These are phyloP conservation scores for Porites lobata DNA, from an alignment of 92 coral and sea anemone genomes.

Conservation along the genomic window DNA sequence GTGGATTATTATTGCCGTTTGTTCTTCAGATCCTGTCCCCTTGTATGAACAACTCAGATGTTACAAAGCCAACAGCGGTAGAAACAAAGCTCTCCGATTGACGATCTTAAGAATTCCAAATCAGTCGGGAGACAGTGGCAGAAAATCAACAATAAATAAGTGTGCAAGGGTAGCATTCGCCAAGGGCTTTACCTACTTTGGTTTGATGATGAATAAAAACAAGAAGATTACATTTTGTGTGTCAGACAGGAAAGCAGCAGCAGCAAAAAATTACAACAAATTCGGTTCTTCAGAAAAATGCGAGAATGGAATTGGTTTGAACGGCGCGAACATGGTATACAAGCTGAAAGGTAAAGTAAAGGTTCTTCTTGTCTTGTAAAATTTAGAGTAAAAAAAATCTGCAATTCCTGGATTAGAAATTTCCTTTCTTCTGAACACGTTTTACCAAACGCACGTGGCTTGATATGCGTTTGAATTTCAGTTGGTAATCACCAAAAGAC, in stretches of 20 bases:
- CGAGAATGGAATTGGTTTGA: background rate
- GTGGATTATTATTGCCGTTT: background rate
- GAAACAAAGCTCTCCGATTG: background rate
- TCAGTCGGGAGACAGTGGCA: constrained; percentile 9
- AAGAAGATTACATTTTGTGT: background rate
- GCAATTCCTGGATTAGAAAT: no score
- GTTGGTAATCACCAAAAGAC: no score
- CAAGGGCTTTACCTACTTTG: constrained; percentile 9
- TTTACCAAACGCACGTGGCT: no score
- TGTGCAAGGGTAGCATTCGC: constrained; percentile 61
- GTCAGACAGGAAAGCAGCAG: background rate
- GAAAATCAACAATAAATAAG: constrained; percentile 27
- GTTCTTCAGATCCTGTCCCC: constrained; percentile 20
- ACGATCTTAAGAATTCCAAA: constrained; percentile 31
- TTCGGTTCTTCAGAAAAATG: background rate
- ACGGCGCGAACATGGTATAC: background rate
- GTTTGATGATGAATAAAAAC: background rate
- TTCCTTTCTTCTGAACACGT: no score
- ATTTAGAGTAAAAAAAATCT: no score
- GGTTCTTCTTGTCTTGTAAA: no score
- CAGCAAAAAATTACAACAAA: background rate
- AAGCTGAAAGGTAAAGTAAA: background rate
- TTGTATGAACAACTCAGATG: constrained; percentile 18
- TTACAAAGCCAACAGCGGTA: background rate
- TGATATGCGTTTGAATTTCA: no score